A percentile compares a stretch with the other conserved stretches of the same genome.
Evolutionary conservation across 1,140 invertebrate genomes (phyloP).

Genomic region (Eumeta japonica): DNA sequence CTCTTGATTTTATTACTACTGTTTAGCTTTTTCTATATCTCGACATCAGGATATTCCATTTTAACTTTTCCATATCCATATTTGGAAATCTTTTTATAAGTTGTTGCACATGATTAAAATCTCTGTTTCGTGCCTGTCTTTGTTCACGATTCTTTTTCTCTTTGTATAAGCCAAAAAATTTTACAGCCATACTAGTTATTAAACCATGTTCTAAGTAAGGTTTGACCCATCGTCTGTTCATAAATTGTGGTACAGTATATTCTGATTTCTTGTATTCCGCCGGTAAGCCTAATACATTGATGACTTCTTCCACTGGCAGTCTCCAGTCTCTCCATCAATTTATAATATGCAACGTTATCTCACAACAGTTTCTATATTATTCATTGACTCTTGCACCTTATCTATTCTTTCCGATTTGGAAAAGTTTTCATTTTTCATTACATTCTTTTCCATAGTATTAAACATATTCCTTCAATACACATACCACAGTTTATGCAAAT

Average conservation of each 20-base stretch:
- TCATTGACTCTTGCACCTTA: constrained; percentile 95
- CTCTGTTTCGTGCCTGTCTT: constrained; percentile 58
- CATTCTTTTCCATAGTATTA: constrained; percentile 90
- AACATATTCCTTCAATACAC: constrained; percentile 96
- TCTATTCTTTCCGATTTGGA: constrained; percentile 95
- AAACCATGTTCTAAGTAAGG: constrained; percentile 56
- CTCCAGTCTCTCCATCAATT: constrained; percentile 86
- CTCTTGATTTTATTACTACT: constrained; percentile 57
- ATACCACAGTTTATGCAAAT: constrained; percentile 98
- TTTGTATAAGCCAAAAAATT: constrained; percentile 63
- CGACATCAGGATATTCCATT: constrained; percentile 75
- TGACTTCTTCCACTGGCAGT: constrained; percentile 61
- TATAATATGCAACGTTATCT: constrained; percentile 91
- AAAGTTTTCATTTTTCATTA: constrained; percentile 66
- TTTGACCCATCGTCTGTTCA: constrained; percentile 65
- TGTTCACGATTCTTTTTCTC: constrained; percentile 65
- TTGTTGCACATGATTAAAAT: constrained; percentile 65
- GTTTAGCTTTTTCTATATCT: constrained; percentile 67
- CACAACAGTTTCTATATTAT: constrained; percentile 88
- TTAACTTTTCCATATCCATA: constrained; percentile 69
- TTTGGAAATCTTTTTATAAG: constrained; percentile 75
- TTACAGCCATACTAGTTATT: constrained; percentile 59
- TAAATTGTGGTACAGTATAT: constrained; percentile 38
- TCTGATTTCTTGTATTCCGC: constrained; percentile 45
- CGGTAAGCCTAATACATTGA: constrained; percentile 63